phyloP scores from a whole-genome alignment of 2,797 vertebrate species.

The Sylvia borin region DNA sequence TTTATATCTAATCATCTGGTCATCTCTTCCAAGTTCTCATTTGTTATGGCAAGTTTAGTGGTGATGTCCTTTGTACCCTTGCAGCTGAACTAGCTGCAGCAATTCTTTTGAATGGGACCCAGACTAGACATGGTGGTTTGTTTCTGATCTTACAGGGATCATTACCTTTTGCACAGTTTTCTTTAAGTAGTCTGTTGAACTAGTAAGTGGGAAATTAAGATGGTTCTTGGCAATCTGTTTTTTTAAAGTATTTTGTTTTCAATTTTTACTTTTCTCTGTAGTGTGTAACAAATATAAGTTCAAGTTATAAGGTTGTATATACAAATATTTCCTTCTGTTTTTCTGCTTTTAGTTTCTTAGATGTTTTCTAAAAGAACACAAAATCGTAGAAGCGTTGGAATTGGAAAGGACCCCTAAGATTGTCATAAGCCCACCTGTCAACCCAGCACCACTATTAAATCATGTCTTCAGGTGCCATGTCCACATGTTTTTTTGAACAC shows the following conservation, averaged over 20 bases:
- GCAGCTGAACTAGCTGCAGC: not conserved
- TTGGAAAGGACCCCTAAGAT: not conserved
- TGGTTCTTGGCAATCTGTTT: not conserved
- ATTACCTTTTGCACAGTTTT: not conserved
- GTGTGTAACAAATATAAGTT: not conserved
- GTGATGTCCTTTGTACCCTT: not conserved
- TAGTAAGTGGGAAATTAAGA: not conserved
- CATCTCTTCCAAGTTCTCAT: not conserved
- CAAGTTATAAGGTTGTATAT: not conserved
- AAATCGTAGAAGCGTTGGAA: not conserved
- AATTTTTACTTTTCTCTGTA: not conserved
- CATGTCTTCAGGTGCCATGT: not conserved
- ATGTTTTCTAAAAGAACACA: not conserved
- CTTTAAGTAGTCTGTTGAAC: not conserved
- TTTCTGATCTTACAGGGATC: not conserved
- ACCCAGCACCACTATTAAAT: not conserved
- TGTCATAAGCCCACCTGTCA: not conserved
- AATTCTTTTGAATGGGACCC: not conserved
- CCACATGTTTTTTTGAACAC: not conserved
- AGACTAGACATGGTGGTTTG: not conserved
- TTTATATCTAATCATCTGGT: not conserved
- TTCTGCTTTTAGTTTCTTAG: not conserved
- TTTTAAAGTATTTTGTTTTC: not conserved
- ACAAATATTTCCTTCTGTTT: not conserved
- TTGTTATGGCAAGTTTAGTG: not conserved